Evolutionary conservation across 2,888 invertebrate species (phyloP), one percentile per base, ranked within the genome.

Genomic region (Chesias legatella): DNA sequence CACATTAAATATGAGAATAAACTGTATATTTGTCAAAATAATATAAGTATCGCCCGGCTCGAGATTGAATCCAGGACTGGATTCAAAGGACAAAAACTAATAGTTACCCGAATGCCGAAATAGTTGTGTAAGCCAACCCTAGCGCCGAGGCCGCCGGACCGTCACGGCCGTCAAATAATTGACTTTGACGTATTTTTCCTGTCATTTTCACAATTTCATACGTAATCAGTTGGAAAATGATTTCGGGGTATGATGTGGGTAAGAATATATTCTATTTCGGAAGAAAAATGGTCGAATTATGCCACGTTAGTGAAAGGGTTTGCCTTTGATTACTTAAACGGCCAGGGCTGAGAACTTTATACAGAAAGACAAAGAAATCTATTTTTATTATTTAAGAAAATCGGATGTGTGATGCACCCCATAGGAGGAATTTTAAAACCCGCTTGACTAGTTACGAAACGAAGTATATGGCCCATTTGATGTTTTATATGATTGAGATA

Each of bases 131-230:
- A 11, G 24, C 26, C 34, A n/a, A 10, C 41, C 23, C 41, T 22
- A 29, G 24, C 6, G 10, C 7, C 7, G 11, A 28, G 27, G 24
- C 21, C 24, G 30, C 17, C 6, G n/a, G 27, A 23, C 29, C 39
- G 36, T 28, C 38, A 10, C 39, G 27, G 34, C 34, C 34, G 35
- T 25, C 47, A 42, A 39, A 45, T 36, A 52, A 40, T 40, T 41
- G 48, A 53, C 43, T 35, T 47, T 43, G 50, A 51, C 46, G 48
- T 53, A 53, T 53, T 51, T 47, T 43, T 35, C 39, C 41, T 47
- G 53, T 48, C 53, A 53, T 48, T 43, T 53, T 51, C 48, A 51
- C 53, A 46, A 48, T 53, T 46, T 51, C 34, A 29, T 43, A 48
- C 44, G 42, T 44, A 51, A 53, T 47, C 51, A 48, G 40, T 30